Conservation (phyloP, 2,888 invertebrate species). For the Falcaria lacertinaria region DNA sequence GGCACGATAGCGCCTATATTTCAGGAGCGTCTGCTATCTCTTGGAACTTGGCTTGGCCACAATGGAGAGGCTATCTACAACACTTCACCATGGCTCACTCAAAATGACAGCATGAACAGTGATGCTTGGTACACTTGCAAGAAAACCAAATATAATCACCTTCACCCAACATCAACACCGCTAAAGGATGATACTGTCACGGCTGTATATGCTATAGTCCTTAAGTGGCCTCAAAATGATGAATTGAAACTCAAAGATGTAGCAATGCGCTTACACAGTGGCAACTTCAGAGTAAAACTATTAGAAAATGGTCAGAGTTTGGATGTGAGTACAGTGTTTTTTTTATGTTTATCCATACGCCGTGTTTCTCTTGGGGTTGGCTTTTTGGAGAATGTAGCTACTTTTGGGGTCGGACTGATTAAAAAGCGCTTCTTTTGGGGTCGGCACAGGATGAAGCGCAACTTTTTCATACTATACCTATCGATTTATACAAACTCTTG, state of each 20-base stretch:
- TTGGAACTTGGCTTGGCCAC: conserved; percentile 89
- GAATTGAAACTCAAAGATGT: conserved; percentile 53
- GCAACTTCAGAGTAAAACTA: conserved; percentile 38
- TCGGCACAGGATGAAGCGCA: no score
- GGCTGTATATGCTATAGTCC: conserved; percentile 83
- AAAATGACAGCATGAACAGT: conserved; percentile 87
- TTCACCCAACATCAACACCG: conserved; percentile 35
- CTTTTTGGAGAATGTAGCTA: neutral
- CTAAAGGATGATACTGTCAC: conserved; percentile 26
- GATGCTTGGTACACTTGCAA: conserved; percentile 86
- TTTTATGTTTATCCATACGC: neutral
- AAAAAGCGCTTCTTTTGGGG: no score
- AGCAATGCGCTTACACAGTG: conserved; percentile 34
- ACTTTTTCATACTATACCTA: no score
- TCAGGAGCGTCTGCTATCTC: conserved; percentile 88
- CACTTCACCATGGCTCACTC: conserved; percentile 87
- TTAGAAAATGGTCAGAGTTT: conserved; percentile 36
- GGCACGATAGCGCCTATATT: conserved; percentile 92
- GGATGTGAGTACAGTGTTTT: neutral
- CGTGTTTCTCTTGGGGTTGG: neutral
- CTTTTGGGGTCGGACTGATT: no score
- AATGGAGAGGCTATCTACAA: conserved; percentile 94
- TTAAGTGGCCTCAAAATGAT: conserved; percentile 84
- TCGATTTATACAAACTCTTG: no score
- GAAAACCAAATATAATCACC: conserved; percentile 36